phyloP scores from a whole-genome alignment of 2,797 vertebrate species.

The Xenentodon cancila region DNA sequence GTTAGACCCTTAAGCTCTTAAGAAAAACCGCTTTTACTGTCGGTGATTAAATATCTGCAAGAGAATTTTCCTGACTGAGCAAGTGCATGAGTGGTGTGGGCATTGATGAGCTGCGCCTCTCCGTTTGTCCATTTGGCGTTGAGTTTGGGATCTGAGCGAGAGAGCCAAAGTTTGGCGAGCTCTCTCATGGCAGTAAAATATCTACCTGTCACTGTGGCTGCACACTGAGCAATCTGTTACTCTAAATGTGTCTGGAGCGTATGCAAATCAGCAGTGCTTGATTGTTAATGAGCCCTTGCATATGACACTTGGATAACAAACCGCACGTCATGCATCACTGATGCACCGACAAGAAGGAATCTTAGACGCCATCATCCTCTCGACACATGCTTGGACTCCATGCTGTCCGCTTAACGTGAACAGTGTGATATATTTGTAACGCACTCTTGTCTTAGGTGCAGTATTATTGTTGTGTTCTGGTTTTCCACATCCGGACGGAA shows the following conservation, averaged over 20 bases:
- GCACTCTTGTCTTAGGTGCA: no score
- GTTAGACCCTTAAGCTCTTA: no score
- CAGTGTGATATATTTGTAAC: background rate
- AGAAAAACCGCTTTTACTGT: background rate
- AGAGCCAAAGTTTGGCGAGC: constrained; percentile 39
- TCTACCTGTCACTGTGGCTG: constrained; percentile 33
- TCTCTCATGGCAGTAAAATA: constrained; percentile 35
- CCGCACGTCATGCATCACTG: background rate
- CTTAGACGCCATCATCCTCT: background rate
- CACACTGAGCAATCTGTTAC: constrained; percentile 34
- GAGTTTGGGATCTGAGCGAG: constrained; percentile 31
- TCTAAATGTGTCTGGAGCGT: constrained; percentile 35
- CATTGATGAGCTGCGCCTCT: constrained; percentile 26
- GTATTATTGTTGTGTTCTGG: background rate
- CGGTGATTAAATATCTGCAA: constrained; percentile 5
- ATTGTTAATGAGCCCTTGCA: constrained; percentile 34
- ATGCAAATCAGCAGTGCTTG: constrained; percentile 42
- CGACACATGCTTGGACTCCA: background rate
- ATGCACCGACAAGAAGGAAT: constrained; percentile 3
- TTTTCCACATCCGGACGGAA: constrained; percentile 1
- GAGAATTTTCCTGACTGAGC: constrained; percentile 14
- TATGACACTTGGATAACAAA: constrained; percentile 9
- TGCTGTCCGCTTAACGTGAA: background rate
- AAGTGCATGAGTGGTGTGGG: constrained; percentile 8
- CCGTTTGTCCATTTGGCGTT: constrained; percentile 42